Percentiles rank a stretch among this genome's conserved stretches.
Evolutionary conservation across 2,797 vertebrate species (phyloP).

Genomic region (Brachyrhaphis roseni): DNA sequence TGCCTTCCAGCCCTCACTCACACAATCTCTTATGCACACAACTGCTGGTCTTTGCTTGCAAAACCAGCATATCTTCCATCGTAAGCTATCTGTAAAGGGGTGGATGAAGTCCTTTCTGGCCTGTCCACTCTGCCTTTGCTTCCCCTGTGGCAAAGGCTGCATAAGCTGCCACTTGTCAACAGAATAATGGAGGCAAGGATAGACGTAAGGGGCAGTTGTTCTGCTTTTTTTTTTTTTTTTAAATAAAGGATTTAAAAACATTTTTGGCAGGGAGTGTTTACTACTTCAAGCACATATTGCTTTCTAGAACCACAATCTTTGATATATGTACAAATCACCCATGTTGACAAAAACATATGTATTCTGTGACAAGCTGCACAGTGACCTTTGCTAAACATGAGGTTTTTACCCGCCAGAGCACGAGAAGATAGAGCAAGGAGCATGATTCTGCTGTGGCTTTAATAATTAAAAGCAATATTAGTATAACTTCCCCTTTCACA

Average conservation of each 20-base stretch:
- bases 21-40: conserved; percentile 11
- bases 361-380: background rate
- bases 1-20: conserved; percentile 36
- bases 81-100: conserved; percentile 9
- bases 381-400: conserved; percentile 5
- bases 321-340: conserved; percentile 8
- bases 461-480: conserved; percentile 52
- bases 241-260: background rate
- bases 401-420: conserved; percentile 12
- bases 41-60: conserved; percentile 10
- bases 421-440: conserved; percentile 27
- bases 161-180: conserved; percentile 72
- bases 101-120: conserved; percentile 11
- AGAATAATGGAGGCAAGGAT: conserved; percentile 59
- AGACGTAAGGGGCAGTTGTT: conserved; percentile 39
- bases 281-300: conserved; percentile 26
- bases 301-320: background rate
- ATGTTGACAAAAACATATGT: conserved; percentile 10
- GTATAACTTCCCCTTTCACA: conserved; percentile 14
- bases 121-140: conserved; percentile 39
- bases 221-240: conserved; percentile 13
- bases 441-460: conserved; percentile 34
- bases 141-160: conserved; percentile 54
- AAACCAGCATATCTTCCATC: conserved; percentile 9
- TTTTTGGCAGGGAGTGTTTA: conserved; percentile 49